Percentiles rank a stretch among this genome's conserved stretches.
These are phyloP conservation scores for Anniella stebbinsi DNA, from an alignment of 2,797 vertebrate genomes.

Conservation along the genomic window DNA sequence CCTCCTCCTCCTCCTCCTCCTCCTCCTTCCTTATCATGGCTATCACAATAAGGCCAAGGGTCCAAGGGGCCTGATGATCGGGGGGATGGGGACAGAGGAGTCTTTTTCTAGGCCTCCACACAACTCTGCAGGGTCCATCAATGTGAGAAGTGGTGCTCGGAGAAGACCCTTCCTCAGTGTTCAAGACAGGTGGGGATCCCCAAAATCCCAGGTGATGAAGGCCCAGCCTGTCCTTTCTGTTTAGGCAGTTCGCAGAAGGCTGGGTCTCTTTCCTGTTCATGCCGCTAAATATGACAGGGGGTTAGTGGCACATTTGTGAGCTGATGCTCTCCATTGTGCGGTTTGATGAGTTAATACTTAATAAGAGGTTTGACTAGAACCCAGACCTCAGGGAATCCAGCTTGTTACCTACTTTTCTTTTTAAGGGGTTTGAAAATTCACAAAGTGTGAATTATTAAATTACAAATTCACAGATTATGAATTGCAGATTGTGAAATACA, in stretches of 20 bases:
- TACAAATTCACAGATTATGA: not conserved
- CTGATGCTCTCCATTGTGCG: not conserved
- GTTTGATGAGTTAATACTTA: not conserved
- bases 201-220: not conserved
- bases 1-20: too few relatives aligned
- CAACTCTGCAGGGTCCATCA: too few relatives aligned
- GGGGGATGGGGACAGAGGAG: too few relatives aligned
- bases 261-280: too few relatives aligned
- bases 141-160: too few relatives aligned
- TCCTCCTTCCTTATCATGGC: too few relatives aligned
- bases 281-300: not conserved
- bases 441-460: slow-evolving; percentile 11
- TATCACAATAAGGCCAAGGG: too few relatives aligned
- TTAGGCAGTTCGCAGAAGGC: too few relatives aligned
- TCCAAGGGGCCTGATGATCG: too few relatives aligned
- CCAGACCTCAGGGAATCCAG: not conserved
- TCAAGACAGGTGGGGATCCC: too few relatives aligned
- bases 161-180: too few relatives aligned
- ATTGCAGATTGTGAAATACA: not conserved
- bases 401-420: not conserved
- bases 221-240: not conserved
- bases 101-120: too few relatives aligned
- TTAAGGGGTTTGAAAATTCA: not conserved
- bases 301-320: not conserved
- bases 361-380: not conserved